phyloP scores from a whole-genome alignment of 2,888 invertebrate species.

The Notodonta dromedarius region DNA sequence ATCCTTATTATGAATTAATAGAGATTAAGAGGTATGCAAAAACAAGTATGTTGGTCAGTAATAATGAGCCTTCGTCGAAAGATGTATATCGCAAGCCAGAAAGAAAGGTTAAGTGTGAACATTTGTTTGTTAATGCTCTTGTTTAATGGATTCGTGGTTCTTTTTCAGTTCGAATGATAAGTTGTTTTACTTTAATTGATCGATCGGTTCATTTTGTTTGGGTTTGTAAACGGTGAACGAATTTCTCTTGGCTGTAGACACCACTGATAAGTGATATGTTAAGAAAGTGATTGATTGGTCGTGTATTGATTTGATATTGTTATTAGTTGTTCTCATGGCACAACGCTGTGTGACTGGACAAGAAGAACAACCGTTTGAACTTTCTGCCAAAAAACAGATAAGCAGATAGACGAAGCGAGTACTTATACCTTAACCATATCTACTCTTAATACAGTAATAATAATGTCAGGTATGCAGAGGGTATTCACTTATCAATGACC shows the following conservation, averaged over 20 bases:
- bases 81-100: constrained; percentile 75
- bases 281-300: not conserved
- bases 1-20: constrained; percentile 30
- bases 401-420: too few species aligned
- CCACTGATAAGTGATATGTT: constrained; percentile 31
- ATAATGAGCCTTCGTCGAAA: constrained; percentile 77
- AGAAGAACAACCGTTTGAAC: too few species aligned
- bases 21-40: constrained; percentile 20
- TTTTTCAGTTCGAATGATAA: constrained; percentile 72
- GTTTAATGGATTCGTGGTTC: constrained; percentile 75
- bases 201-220: constrained; percentile 51
- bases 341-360: too few species aligned
- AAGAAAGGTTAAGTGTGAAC: constrained; percentile 84
- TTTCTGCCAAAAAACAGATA: too few species aligned
- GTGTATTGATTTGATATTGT: not conserved
- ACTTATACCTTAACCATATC: too few species aligned
- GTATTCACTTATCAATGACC: not conserved
- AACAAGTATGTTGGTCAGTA: constrained; percentile 49
- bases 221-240: constrained; percentile 43
- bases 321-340: not conserved
- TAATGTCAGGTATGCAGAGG: not conserved
- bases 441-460: too few species aligned
- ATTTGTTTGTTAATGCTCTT: constrained; percentile 82
- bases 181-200: constrained; percentile 72
- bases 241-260: constrained; percentile 39